These are phyloP conservation scores for Phymanthus crucifer DNA, from an alignment of 92 coral and sea anemone genomes.

Conservation along the genomic window DNA sequence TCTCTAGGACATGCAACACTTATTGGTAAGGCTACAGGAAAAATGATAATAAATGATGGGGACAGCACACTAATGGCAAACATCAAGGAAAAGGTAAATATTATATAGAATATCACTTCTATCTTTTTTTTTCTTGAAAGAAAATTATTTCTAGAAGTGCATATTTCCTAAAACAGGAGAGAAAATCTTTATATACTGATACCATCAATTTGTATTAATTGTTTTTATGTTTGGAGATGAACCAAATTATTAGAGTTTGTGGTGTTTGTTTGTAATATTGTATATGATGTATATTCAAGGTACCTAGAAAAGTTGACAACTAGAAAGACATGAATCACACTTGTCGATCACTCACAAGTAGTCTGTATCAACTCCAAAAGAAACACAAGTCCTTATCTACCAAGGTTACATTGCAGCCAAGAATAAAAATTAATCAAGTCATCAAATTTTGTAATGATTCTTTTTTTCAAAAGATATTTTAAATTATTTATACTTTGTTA, in stretches of 20 bases:
- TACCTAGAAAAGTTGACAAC: neutral
- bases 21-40: slow-evolving; percentile 34
- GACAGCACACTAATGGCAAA: slow-evolving; percentile 11
- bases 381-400: neutral
- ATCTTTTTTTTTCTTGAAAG: neutral
- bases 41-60: slow-evolving; percentile 13
- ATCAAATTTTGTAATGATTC: no score
- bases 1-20: slow-evolving; percentile 44
- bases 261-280: neutral
- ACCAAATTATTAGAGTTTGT: no score
- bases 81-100: neutral
- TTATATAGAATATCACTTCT: neutral
- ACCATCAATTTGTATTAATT: no score
- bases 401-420: no score
- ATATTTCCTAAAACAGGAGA: neutral
- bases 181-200: no score
- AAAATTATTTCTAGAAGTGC: neutral
- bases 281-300: neutral
- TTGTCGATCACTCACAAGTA: slow-evolving; percentile 1
- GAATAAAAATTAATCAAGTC: no score
- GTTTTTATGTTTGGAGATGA: no score
- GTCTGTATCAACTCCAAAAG: slow-evolving; percentile 8
- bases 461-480: no score
- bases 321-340: slow-evolving; percentile 16
- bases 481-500: no score